Evolutionary conservation across 2,888 invertebrate genomes (phyloP).

Genomic region (Cheilosia soror): DNA sequence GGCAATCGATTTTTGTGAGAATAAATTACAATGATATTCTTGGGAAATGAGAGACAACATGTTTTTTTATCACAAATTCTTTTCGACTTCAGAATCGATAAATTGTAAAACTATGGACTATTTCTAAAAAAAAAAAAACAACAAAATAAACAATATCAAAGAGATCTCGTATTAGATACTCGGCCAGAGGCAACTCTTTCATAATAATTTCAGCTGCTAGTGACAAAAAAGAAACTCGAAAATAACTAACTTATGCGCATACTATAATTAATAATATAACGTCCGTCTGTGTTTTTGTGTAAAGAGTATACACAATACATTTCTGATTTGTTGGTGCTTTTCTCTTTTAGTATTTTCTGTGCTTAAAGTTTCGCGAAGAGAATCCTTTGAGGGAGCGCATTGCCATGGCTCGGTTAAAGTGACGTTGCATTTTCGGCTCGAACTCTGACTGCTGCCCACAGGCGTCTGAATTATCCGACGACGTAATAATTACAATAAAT

Average conservation of each 20-base stretch:
- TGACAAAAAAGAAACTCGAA: slow-evolving; percentile 65
- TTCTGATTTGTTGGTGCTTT: slow-evolving; percentile 38
- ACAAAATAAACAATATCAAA: slow-evolving; percentile 30
- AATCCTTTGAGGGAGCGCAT: slow-evolving; percentile 91
- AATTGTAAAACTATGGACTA: slow-evolving; percentile 65
- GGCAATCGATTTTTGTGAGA: slow-evolving; percentile 10
- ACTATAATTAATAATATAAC: slow-evolving; percentile 62
- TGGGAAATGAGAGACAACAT: slow-evolving; percentile 54
- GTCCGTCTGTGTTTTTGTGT: slow-evolving; percentile 61
- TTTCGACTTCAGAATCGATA: slow-evolving; percentile 57
- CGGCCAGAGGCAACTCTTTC: slow-evolving; percentile 56
- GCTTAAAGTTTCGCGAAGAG: slow-evolving; percentile 78
- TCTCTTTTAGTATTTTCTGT: slow-evolving; percentile 77
- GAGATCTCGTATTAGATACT: slow-evolving; percentile 61
- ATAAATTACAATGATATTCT: slow-evolving; percentile 41
- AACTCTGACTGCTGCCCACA: slow-evolving; percentile 82
- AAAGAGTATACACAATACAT: slow-evolving; percentile 48
- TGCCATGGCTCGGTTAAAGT: slow-evolving; percentile 95
- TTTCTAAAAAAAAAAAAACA: slow-evolving; percentile 49
- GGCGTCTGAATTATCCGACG: slow-evolving; percentile 85
- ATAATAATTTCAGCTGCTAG: slow-evolving; percentile 41
- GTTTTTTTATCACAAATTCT: slow-evolving; percentile 67
- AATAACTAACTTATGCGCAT: slow-evolving; percentile 69
- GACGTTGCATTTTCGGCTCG: slow-evolving; percentile 90
- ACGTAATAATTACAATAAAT: slow-evolving; percentile 91